A percentile compares a stretch with the other conserved stretches of the same genome.
Conservation (phyloP, 2,888 invertebrate genomes). For the Chrysina gloriosa region DNA sequence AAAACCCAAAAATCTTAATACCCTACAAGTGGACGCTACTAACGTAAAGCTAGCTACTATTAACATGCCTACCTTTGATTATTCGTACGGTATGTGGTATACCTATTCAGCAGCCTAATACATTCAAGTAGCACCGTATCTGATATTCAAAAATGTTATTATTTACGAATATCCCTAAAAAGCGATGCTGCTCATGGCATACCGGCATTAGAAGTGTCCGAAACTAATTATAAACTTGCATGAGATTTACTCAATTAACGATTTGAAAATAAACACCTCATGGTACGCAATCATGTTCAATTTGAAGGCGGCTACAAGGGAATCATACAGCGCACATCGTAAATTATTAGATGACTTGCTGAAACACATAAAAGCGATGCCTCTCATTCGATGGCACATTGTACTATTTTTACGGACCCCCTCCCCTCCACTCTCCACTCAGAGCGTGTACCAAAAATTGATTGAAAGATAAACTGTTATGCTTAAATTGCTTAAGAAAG, state of each 20-base stretch:
- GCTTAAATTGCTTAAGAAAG: constrained; percentile 47
- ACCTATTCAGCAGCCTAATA: constrained; percentile 37
- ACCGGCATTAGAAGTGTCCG: constrained; percentile 43
- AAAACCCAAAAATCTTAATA: too few relatives aligned
- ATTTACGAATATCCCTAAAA: too few relatives aligned
- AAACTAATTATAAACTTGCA: constrained; percentile 45
- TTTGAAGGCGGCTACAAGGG: neutral
- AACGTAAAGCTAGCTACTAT: constrained; percentile 39
- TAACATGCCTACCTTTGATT: constrained; percentile 37
- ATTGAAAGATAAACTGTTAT: constrained; percentile 44
- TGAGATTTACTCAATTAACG: constrained; percentile 47
- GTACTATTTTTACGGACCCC: too few relatives aligned
- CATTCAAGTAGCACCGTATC: constrained; percentile 12
- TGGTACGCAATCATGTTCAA: constrained; percentile 48
- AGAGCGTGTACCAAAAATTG: too few relatives aligned
- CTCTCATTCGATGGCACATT: too few relatives aligned
- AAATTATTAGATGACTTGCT: constrained; percentile 20
- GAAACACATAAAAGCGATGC: constrained; percentile 27
- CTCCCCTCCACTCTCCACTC: too few relatives aligned
- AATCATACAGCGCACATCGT: constrained; percentile 11
- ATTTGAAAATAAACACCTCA: constrained; percentile 46
- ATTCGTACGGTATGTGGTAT: constrained; percentile 33
- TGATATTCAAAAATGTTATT: constrained; percentile 42
- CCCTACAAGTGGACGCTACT: too few relatives aligned
- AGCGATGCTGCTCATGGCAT: constrained; percentile 43